These are phyloP conservation scores for Daphoenositta chrysoptera DNA, from an alignment of 2,113 vertebrate species.

Conservation along the genomic window DNA sequence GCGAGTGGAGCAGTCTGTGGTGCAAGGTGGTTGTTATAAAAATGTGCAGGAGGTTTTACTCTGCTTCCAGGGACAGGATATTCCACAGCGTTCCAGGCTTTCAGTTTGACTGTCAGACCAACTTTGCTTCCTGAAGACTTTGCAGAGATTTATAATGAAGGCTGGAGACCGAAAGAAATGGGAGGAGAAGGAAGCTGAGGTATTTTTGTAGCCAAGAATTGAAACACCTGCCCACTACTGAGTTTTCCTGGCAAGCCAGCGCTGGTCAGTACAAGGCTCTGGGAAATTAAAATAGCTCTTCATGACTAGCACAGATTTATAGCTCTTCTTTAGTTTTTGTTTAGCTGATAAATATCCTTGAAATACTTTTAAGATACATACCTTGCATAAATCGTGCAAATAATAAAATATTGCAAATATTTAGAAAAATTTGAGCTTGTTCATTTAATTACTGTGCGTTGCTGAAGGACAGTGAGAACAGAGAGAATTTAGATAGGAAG, in stretches of 20 bases:
- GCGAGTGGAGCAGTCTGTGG: neutral
- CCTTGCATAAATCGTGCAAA: neutral
- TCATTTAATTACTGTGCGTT: neutral
- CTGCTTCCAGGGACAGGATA: neutral
- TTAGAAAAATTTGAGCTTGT: neutral
- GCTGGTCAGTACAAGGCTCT: neutral
- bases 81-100: neutral
- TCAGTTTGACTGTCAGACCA: neutral
- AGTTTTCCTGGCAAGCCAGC: neutral
- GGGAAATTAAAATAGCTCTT: conserved; percentile 18
- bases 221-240: neutral
- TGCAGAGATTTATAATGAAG: neutral
- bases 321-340: neutral
- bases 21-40: neutral
- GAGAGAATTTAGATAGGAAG: neutral
- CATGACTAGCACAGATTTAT: neutral
- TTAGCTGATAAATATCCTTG: neutral
- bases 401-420: neutral
- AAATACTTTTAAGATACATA: neutral
- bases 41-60: neutral
- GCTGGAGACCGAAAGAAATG: neutral
- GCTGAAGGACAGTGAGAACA: neutral
- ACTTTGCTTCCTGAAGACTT: neutral
- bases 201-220: neutral
- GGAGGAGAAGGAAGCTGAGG: neutral